These are phyloP conservation scores for Spodoptera littoralis DNA, from an alignment of 2,888 invertebrate species.

Conservation along the genomic window DNA sequence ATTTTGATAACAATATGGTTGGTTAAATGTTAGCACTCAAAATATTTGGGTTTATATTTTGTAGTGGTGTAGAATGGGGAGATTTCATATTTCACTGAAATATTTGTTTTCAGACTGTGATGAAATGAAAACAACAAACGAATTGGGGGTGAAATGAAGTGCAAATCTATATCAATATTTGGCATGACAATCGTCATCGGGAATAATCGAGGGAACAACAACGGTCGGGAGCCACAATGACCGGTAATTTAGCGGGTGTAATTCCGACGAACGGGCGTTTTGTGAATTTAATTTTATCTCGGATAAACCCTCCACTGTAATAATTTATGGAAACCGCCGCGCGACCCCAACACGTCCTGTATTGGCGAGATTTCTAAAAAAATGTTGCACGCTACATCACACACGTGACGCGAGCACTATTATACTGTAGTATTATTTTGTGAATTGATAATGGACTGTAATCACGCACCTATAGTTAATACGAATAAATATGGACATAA, in stretches of 20 bases:
- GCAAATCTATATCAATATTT: slow-evolving; percentile 76
- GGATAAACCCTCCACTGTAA: slow-evolving; percentile 71
- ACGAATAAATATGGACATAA: no score
- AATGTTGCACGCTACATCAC: slow-evolving; percentile 28
- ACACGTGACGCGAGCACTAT: slow-evolving; percentile 13
- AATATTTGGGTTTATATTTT: slow-evolving; percentile 43
- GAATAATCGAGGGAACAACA: slow-evolving; percentile 73
- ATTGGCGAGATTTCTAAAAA: slow-evolving; percentile 44
- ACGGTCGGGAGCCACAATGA: slow-evolving; percentile 72
- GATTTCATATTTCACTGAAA: slow-evolving; percentile 34
- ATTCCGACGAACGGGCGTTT: slow-evolving; percentile 69
- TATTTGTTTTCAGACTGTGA: slow-evolving; percentile 47
- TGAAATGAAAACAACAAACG: slow-evolving; percentile 48
- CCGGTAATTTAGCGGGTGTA: slow-evolving; percentile 80
- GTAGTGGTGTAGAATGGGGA: slow-evolving; percentile 28
- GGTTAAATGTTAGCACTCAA: slow-evolving; percentile 33
- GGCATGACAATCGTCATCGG: slow-evolving; percentile 68
- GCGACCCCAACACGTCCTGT: slow-evolving; percentile 51
- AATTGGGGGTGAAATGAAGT: slow-evolving; percentile 53
- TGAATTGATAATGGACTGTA: neutral
- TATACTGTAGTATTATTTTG: slow-evolving; percentile 26
- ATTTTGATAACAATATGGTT: slow-evolving; percentile 43
- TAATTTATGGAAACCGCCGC: slow-evolving; percentile 75
- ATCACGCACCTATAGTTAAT: no score
- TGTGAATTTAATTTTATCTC: slow-evolving; percentile 81